These are phyloP conservation scores for Ciconia maguari DNA, from an alignment of 2,113 vertebrate genomes.

Conservation along the genomic window DNA sequence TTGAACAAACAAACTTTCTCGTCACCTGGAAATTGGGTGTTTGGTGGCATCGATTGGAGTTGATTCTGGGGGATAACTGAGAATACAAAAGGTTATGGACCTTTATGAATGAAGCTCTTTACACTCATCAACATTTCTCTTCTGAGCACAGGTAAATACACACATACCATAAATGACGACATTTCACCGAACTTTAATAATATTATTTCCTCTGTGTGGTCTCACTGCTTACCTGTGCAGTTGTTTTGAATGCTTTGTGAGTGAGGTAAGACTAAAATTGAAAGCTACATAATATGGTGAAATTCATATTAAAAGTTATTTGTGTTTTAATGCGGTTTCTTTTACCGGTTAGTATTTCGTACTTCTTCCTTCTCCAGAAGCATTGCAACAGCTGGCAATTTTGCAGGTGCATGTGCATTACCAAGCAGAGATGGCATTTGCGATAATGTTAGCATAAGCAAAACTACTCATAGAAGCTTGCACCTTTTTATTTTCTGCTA, in stretches of 20 bases:
- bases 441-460: slow-evolving; percentile 14
- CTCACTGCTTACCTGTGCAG: slow-evolving; percentile 20
- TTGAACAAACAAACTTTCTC: neutral
- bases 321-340: slow-evolving; percentile 38
- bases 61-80: neutral
- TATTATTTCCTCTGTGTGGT: neutral
- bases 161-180: slow-evolving; percentile 3
- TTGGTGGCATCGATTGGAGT: accelerated
- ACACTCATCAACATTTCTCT: neutral
- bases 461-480: neutral
- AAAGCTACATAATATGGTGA: slow-evolving; percentile 13
- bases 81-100: neutral
- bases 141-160: neutral
- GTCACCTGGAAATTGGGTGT: neutral
- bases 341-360: neutral
- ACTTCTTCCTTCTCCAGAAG: slow-evolving; percentile 1
- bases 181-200: slow-evolving; percentile 34
- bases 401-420: neutral
- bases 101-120: slow-evolving; percentile 8
- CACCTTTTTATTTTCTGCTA: neutral
- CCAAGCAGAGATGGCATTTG: neutral
- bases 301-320: slow-evolving; percentile 19
- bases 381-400: neutral
- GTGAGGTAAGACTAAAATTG: slow-evolving; percentile 58
- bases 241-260: slow-evolving; percentile 38